Conservation (phyloP, 64 coral and sea anemone genomes). For the Montipora cactus region DNA sequence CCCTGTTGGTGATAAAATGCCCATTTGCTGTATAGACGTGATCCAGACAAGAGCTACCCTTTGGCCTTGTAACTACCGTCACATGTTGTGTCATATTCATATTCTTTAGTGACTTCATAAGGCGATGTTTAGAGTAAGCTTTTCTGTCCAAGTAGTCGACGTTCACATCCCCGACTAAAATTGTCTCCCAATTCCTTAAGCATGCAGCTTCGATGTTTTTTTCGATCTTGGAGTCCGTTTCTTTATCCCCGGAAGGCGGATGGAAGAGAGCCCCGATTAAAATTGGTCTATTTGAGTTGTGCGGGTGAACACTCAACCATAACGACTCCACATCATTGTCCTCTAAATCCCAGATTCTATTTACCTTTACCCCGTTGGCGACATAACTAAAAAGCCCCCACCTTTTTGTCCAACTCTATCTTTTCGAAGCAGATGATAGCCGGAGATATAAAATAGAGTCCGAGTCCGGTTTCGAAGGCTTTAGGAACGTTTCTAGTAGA, state of each 20-base stretch:
- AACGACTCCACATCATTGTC: conserved; percentile 21
- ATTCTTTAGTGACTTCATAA: too few species aligned
- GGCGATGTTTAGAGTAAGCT: too few species aligned
- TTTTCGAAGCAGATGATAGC: too few species aligned
- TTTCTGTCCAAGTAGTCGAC: background rate
- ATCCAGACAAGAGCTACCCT: too few species aligned
- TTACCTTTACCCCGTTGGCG: background rate
- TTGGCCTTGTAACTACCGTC: too few species aligned
- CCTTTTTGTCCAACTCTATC: too few species aligned
- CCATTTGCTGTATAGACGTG: too few species aligned
- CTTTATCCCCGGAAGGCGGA: background rate
- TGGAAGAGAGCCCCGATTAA: conserved; percentile 25
- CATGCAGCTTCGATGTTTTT: conserved; percentile 26
- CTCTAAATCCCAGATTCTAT: conserved; percentile 11
- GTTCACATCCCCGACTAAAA: background rate
- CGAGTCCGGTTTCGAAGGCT: background rate
- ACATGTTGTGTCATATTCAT: too few species aligned
- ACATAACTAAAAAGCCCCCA: too few species aligned
- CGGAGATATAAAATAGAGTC: too few species aligned
- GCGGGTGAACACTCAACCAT: conserved; percentile 36
- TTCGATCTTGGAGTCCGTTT: background rate
- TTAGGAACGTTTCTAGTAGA: too few species aligned
- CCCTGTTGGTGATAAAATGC: background rate
- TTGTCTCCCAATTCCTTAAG: background rate
- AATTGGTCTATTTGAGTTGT: conserved; percentile 40